Evolutionary conservation across 2,888 invertebrate genomes (phyloP), one percentile per base, ranked within the genome.

Genomic region (Drosophila pegasa): DNA sequence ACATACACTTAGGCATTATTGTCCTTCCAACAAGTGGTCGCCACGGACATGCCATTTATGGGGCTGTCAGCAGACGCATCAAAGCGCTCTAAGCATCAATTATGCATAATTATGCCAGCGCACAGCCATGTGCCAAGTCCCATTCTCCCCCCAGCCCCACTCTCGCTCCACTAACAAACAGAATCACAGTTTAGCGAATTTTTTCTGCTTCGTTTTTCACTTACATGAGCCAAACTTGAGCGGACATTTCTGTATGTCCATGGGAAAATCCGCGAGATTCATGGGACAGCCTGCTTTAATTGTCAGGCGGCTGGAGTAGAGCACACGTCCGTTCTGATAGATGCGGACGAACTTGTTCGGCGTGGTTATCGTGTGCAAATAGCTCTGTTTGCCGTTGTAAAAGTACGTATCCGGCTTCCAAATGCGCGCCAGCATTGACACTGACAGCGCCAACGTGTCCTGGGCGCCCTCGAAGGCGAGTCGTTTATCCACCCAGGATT

Each of bases 391-490:
- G 62, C 96, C 96, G 90, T 97, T 97, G 92, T 95, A 95, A 91
- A 96, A 96, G 91, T 95, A 97, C 12, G 97, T 97, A 93, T 97
- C 97, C 4, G 97, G 97, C 90, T 96, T 96, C 97, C 97, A 97
- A 80, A 97, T 96, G 88, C 94, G 93, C 65, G 95, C 95, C 89
- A 97, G 92, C 95, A 97, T 96, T 62, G 95, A 95, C 86, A 96
- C 96, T 88, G 95, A 96, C 73, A 97, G 93, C 0, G 96, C 95
- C 66, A 96, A 93, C 33, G 95, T 95, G 75, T 95, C 94, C 87
- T 94, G 94, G 70, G 93, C 93, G 57, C 94, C 93, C 70, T 91
- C 90, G 91, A 96, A 96, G n/a, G 95, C 95, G 71, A 97, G 93
- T 33, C 97, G 94, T 65, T 94, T 93, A 92, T 97, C 97, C 65